Evolutionary conservation across 30 jellyfish, hydroid and myxozoan genomes (phyloP).

Genomic region (Mastigias papua): DNA sequence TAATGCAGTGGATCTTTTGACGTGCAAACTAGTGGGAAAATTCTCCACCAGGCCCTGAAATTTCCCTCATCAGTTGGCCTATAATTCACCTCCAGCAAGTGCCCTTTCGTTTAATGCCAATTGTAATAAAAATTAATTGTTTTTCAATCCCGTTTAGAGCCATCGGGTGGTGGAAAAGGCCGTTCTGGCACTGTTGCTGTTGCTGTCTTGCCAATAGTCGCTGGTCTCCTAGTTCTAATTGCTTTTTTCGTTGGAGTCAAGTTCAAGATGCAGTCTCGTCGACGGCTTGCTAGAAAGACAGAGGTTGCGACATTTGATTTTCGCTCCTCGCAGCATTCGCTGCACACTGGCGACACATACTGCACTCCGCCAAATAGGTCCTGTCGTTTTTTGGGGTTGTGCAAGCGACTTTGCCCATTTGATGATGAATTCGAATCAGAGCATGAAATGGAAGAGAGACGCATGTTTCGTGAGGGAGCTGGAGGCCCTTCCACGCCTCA

Average conservation of each 20-base stretch:
- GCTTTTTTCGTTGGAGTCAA: conserved; percentile 40
- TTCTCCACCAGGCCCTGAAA: too few species aligned
- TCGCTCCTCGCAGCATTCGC: conserved; percentile 59
- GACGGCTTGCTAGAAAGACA: conserved; percentile 39
- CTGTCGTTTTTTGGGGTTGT: conserved; percentile 34
- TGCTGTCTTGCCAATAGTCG: conserved; percentile 45
- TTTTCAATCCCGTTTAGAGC: conserved; percentile 3
- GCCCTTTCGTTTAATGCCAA: too few species aligned
- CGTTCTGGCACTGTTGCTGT: conserved; percentile 42
- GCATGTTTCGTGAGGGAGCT: conserved; percentile 37
- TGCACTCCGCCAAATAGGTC: not conserved
- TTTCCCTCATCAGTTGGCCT: too few species aligned
- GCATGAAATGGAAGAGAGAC: conserved; percentile 70
- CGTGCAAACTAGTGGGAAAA: too few species aligned
- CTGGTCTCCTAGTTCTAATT: conserved; percentile 22
- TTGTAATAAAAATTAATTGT: too few species aligned
- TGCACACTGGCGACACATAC: not conserved
- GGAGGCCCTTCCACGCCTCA: conserved; percentile 60
- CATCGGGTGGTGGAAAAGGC: not conserved
- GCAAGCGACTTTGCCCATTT: conserved; percentile 17
- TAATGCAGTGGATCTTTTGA: too few species aligned
- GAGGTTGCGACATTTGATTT: conserved; percentile 81
- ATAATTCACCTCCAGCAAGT: too few species aligned
- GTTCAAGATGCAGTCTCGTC: conserved; percentile 37
- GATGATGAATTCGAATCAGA: conserved; percentile 44